Evolutionary conservation across 2,888 invertebrate species (phyloP).

Genomic region (Ophonus ardosiacus): DNA sequence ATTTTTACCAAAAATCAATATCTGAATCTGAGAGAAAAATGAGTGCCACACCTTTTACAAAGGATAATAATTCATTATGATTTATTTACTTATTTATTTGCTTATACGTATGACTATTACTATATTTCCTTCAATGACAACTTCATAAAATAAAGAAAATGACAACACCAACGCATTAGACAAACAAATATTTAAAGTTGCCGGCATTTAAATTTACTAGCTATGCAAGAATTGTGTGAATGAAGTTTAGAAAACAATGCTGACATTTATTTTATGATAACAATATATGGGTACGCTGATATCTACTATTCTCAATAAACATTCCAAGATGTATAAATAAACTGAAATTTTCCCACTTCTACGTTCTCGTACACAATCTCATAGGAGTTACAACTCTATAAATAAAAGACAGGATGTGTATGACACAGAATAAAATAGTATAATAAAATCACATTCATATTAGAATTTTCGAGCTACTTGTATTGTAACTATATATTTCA

Average conservation of each 20-base stretch:
- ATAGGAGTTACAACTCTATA: not conserved
- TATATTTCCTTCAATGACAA: too few species aligned
- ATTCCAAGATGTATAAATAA: constrained; percentile 28
- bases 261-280: constrained; percentile 43
- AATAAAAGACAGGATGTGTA: constrained; percentile 7
- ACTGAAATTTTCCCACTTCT: constrained; percentile 3
- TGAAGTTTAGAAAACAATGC: constrained; percentile 43
- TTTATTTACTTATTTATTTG: too few species aligned
- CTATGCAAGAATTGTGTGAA: constrained; percentile 7
- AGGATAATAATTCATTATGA: too few species aligned
- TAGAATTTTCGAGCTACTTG: too few species aligned
- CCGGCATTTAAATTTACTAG: constrained; percentile 13
- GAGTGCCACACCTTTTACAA: too few species aligned
- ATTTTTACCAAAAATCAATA: too few species aligned
- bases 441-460: too few species aligned
- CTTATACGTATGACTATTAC: too few species aligned
- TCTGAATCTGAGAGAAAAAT: too few species aligned
- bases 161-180: constrained; percentile 14
- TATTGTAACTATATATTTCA: too few species aligned
- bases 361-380: not conserved
- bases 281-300: not conserved
- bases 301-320: constrained; percentile 30
- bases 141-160: not conserved
- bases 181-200: constrained; percentile 19
- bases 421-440: not conserved